phyloP scores from a whole-genome alignment of 2,888 invertebrate genomes.

The Luffia ferchaultella region DNA sequence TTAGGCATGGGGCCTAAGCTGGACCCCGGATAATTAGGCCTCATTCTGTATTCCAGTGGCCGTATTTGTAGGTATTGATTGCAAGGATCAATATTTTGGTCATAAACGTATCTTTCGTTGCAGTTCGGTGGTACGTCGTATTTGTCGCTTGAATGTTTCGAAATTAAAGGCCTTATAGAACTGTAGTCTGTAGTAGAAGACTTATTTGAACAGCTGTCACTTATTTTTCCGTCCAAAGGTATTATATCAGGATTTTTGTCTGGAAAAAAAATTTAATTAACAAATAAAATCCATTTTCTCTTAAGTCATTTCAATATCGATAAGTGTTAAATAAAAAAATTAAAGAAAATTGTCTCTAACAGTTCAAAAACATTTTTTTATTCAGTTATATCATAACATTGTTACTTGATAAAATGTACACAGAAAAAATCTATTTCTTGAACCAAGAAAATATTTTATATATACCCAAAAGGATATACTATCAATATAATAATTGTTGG shows the following conservation, averaged over 20 bases:
- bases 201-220: conserved; percentile 53
- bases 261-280: conserved; percentile 21
- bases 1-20: conserved; percentile 32
- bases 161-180: conserved; percentile 45
- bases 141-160: conserved; percentile 41
- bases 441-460: too few species aligned
- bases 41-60: conserved; percentile 39
- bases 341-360: too few species aligned
- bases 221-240: conserved; percentile 54
- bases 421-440: too few species aligned
- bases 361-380: too few species aligned
- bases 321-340: too few species aligned
- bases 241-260: conserved; percentile 62
- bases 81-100: conserved; percentile 42
- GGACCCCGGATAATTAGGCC: conserved; percentile 36
- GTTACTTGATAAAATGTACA: too few species aligned
- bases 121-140: conserved; percentile 33
- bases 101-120: conserved; percentile 34
- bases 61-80: conserved; percentile 51
- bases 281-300: too few species aligned
- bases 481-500: too few species aligned
- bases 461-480: too few species aligned
- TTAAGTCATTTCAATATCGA: too few species aligned
- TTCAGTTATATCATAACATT: too few species aligned
- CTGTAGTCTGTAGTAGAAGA: conserved; percentile 54